Percentiles rank a stretch among this genome's conserved stretches.
phyloP scores from a whole-genome alignment of 2,797 vertebrate genomes.

The Arctocebus calabarensis region DNA sequence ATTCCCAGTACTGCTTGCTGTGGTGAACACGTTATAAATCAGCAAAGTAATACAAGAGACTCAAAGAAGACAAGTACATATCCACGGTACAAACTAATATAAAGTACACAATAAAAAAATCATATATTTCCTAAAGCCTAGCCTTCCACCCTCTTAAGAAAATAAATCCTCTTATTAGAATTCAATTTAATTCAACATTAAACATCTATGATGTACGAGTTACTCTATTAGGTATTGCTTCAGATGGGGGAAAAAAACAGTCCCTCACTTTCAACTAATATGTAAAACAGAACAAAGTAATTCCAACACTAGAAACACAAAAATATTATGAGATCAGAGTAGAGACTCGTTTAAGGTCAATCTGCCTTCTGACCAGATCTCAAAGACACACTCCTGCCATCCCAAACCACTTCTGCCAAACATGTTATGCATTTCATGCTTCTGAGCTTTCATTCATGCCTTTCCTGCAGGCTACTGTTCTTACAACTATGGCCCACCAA shows the following conservation, averaged over 20 bases:
- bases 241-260: background rate
- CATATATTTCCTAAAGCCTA: background rate
- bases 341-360: background rate
- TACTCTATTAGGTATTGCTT: background rate
- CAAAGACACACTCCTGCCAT: background rate
- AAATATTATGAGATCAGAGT: background rate
- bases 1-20: background rate
- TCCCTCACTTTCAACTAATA: constrained; percentile 15
- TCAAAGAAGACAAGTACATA: background rate
- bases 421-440: background rate
- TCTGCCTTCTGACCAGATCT: background rate
- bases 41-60: background rate
- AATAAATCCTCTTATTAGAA: constrained; percentile 56
- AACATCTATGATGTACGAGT: background rate
- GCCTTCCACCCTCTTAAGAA: constrained; percentile 9
- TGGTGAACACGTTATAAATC: background rate
- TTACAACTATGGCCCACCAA: background rate
- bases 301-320: background rate
- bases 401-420: constrained; percentile 4
- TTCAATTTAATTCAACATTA: background rate
- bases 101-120: background rate
- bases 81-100: background rate
- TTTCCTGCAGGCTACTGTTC: background rate
- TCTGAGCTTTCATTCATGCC: background rate
- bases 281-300: constrained; percentile 29